Evolutionary conservation across 2,113 vertebrate species (phyloP).

Genomic region (Argyrosomus japonicus): DNA sequence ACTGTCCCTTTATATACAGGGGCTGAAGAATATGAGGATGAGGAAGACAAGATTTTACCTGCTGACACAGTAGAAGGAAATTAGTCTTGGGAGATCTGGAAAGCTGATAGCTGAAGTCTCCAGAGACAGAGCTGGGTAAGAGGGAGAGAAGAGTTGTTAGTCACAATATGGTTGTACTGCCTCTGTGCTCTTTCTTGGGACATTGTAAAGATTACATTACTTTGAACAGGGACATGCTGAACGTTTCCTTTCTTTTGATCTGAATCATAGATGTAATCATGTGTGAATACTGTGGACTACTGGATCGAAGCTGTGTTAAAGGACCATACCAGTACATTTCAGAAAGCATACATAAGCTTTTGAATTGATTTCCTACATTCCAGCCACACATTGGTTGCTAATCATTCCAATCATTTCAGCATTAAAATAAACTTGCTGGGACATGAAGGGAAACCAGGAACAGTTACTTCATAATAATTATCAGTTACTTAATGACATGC

Average conservation of each 20-base stretch:
- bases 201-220: not conserved
- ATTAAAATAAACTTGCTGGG: not conserved
- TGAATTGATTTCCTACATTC: not conserved
- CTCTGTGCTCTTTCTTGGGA: not conserved
- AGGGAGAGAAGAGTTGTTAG: not conserved
- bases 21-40: not conserved
- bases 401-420: not conserved
- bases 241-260: not conserved
- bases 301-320: not conserved
- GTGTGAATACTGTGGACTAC: not conserved
- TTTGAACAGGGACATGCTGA: not conserved
- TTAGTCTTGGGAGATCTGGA: conserved; percentile 89
- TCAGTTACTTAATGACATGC: no score
- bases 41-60: conserved; percentile 72
- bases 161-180: not conserved
- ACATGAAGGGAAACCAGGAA: not conserved
- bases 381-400: not conserved
- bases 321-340: not conserved
- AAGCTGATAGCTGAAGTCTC: conserved; percentile 88
- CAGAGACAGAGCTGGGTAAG: conserved; percentile 81
- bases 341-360: not conserved
- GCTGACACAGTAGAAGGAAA: conserved; percentile 89
- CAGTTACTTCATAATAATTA: not conserved
- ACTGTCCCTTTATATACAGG: not conserved
- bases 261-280: not conserved